Evolutionary conservation across 2,113 vertebrate species (phyloP), one percentile per base, ranked within the genome.

Genomic region (Channa argus): DNA sequence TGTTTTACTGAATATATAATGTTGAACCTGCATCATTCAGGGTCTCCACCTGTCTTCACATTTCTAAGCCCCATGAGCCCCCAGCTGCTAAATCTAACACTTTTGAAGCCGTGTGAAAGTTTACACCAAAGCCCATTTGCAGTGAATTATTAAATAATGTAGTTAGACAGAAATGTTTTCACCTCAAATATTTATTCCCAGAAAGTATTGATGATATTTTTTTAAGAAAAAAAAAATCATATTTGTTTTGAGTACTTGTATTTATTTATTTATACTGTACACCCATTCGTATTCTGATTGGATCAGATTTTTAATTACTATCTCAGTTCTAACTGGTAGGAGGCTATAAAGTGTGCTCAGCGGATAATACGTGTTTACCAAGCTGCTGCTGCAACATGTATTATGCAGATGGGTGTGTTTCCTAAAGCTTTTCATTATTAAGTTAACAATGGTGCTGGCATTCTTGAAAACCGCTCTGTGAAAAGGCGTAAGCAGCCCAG

Each of bases 401-500:
- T 47, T 43, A 52, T 49, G 41, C 64, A 53, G 56, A 79, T 67
- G 83, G 78, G 61, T 68, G 79, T 66, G 77, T 71, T 77, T 77
- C 75, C 64, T 56, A 11, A 46, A 77, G 58, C 78, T 74, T 67
- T 67, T 80, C 44, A 66, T 85, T 71, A 73, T 67, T 65, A 81
- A 86, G 49, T 77, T 37, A 59, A 88, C 71, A 84, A 80, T 71
- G 65, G 50, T 1, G 4, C 45, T 46, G 8, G 8, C 55, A 55
- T 64, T 45, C 50, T 62, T 72, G 5, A 78, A 74, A 62, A 51
- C 63, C 67, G 39, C 68, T n/a, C 58, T 33, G 33, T 60, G 41
- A 63, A 71, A 63, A 13, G 8, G n/a, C 63, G n/a, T 41, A 9
- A 5, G 13, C 3, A 38, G 43, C 55, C 47, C 45, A 46, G 2